Evolutionary conservation across 2,888 invertebrate genomes (phyloP), one percentile per base, ranked within the genome.

Genomic region (Xylocampa areola): DNA sequence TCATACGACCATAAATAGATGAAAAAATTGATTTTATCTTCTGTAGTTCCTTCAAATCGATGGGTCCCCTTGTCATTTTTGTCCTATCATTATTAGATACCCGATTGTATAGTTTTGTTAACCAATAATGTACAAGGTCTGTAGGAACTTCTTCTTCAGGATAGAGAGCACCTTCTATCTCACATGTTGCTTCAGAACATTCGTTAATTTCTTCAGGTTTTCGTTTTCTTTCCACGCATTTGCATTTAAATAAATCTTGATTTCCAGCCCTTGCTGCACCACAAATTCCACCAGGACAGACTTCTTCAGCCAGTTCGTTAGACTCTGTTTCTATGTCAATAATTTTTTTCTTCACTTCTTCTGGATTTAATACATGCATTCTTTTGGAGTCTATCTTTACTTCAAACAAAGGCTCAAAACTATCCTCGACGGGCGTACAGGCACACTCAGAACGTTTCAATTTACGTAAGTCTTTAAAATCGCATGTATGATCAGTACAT

Each of bases 361-460:
- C 53, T 4, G 77, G 50, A 70, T 88, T 88, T 13, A 84, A 54
- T 33, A 86, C 68, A 50, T 77, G 74, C 82, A 86, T 83, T 27
- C 70, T 70, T 23, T 78, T 70, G 19, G 69, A 51, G 58, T 86
- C 81, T 29, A 87, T 60, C 33, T 78, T 69, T 14, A 87, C 60
- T 53, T 71, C 76, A 61, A 77, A 70, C 30, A 76, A 55, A 11
- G 74, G 76, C 13, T 21, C 37, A 17, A 37, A 14, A 19, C 33
- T n/a, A n/a, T n/a, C n/a, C 17, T 10, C 32, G 25, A 37, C 23
- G 19, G 16, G 13, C 14, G 21, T 11, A n/a, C 35, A 43, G 19
- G 21, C 27, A 17, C 14, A 16, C 13, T 35, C 5, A 11, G 59
- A 47, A 6, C 13, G 21, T 29, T 49, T 47, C 5, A 7, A 14